Evolutionary conservation across 2,888 invertebrate species (phyloP), one percentile per base, ranked within the genome.

Genomic region (Caenorhabditis angaria): DNA sequence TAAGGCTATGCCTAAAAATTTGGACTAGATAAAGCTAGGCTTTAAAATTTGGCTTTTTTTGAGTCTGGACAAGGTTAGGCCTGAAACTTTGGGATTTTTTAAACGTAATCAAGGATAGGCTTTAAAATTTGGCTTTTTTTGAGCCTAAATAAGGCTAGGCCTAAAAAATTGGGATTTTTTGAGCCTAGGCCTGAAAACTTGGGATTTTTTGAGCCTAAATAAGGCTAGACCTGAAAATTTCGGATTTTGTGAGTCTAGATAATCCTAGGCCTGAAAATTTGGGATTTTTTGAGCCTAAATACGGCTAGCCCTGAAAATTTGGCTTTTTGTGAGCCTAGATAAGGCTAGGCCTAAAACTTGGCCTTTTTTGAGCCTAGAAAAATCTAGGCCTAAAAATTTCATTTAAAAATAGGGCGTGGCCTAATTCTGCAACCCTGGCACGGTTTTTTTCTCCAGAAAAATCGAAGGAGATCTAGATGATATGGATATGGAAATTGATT

Each of bases 401-500:
- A 10, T 35, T 35, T 14, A 35, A 35, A 35, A 35, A 35, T 14
- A 35, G 35, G 6, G 6, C 14, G 8, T 6, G 14, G 14, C 6
- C 14, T 10, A 10, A 35, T 14, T 6, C 35, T 35, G 35, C 8
- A 14, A 35, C 5, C 27, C n/a, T 27, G 8, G 4, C 6, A 22
- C 27, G n/a, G 56, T 14, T 24, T 47, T 27, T 53, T 61, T 10
- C 50, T 57, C 12, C 51, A 51, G 51, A 22, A 8, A 5, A 8
- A 25, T 51, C 22, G 51, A 51, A 3, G 25, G 24, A 27, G 47
- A 51, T 22, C 10, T 24, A 22, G 59, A 56, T 28, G 67, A 70
- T 2, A 77, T 76, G 24, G 74, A 80, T 58, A 78, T 81, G 79
- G 58, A 25, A 28, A 22, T 75, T 4, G 81, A 78, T 54, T 61